Conservation (phyloP, 2,888 invertebrate species). For the Oeneis ivallda region DNA sequence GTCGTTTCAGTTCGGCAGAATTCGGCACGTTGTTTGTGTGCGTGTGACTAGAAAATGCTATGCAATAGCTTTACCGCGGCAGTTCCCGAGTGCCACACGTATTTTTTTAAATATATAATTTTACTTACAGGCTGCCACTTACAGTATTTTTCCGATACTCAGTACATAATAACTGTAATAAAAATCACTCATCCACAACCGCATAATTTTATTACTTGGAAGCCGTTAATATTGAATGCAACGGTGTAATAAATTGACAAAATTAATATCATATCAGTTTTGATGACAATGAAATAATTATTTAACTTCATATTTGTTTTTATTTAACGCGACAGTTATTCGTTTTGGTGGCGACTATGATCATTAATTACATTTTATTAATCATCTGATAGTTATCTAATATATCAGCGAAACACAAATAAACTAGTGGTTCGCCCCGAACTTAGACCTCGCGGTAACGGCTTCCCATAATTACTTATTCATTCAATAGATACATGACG, state of each 20-base stretch:
- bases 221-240: conserved; percentile 35
- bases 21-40: too few relatives aligned
- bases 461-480: too few relatives aligned
- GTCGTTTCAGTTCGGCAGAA: too few relatives aligned
- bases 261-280: conserved; percentile 31
- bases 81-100: too few relatives aligned
- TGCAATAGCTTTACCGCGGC: too few relatives aligned
- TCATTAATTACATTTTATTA: neutral
- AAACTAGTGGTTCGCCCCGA: too few relatives aligned
- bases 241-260: conserved; percentile 34
- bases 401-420: too few relatives aligned
- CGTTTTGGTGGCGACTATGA: neutral
- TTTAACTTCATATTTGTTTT: conserved; percentile 16
- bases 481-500: too few relatives aligned
- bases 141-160: neutral
- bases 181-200: conserved; percentile 23
- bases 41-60: too few relatives aligned
- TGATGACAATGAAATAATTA: conserved; percentile 27
- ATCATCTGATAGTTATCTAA: too few relatives aligned
- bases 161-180: conserved; percentile 21
- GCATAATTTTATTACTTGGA: conserved; percentile 35
- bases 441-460: too few relatives aligned
- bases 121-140: neutral
- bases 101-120: too few relatives aligned
- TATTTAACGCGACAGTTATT: conserved; percentile 16